phyloP scores from a whole-genome alignment of 2,888 invertebrate genomes.

The Drosophila mercatorum region DNA sequence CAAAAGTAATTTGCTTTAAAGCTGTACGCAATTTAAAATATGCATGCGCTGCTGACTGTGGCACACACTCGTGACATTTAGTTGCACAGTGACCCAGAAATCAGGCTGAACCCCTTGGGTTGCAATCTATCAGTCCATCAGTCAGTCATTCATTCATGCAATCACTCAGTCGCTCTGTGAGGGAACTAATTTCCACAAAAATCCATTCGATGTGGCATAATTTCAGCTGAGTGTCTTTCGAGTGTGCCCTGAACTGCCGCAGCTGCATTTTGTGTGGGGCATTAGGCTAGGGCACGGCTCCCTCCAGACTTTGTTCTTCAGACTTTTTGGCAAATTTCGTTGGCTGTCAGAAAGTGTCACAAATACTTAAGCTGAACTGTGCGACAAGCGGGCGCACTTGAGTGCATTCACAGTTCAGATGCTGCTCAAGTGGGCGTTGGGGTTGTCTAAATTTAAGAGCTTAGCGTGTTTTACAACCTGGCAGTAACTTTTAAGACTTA shows the following conservation, averaged over 20 bases:
- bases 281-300: constrained; percentile 26
- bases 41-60: constrained; percentile 33
- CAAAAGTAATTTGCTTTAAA: constrained; percentile 73
- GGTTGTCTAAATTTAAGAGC: constrained; percentile 20
- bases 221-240: constrained; percentile 17
- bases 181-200: constrained; percentile 57
- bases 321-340: constrained; percentile 56
- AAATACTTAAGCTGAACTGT: constrained; percentile 50
- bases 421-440: constrained; percentile 11
- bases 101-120: constrained; percentile 40
- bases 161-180: constrained; percentile 2
- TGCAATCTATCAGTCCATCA: constrained; percentile 8
- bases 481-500: constrained; percentile 21
- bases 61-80: constrained; percentile 48
- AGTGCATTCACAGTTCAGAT: constrained; percentile 29
- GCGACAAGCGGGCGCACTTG: constrained; percentile 21
- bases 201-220: constrained; percentile 59
- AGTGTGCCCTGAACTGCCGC: constrained; percentile 5
- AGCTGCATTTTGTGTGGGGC: constrained; percentile 19
- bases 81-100: constrained; percentile 61
- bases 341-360: constrained; percentile 71
- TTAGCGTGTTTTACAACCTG: constrained; percentile 27
- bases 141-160: not conserved
- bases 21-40: constrained; percentile 65
- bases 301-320: constrained; percentile 37